Conservation (phyloP, 2,113 vertebrate genomes). For the Phasianus colchicus region DNA sequence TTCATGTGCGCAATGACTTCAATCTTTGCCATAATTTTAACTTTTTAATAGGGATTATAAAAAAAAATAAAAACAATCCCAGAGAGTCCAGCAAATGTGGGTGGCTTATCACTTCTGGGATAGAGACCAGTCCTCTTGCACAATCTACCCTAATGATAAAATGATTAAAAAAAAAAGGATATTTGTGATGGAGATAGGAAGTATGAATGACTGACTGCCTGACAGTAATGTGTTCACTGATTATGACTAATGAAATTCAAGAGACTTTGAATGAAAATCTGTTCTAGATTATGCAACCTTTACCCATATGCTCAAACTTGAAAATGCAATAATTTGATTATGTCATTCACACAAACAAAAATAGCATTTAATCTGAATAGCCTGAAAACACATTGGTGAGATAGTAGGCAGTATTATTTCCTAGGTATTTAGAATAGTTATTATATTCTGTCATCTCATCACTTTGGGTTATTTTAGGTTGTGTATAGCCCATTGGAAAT, state of each 20-base stretch:
- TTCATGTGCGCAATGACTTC: not conserved
- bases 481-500: rapidly evolving
- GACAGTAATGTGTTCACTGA: not conserved
- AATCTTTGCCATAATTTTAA: not conserved
- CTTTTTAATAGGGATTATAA: not conserved
- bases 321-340: not conserved
- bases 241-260: rapidly evolving
- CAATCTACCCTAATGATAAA: not conserved
- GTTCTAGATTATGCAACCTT: not conserved
- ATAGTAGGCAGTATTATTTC: not conserved
- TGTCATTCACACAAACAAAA: not conserved
- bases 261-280: not conserved
- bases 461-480: not conserved
- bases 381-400: not conserved
- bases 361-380: not conserved
- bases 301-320: rapidly evolving
- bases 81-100: no score
- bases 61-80: not conserved
- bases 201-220: not conserved
- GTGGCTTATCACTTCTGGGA: not conserved
- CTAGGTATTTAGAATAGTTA: not conserved
- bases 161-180: not conserved
- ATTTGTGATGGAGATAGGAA: not conserved
- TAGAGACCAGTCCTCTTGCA: not conserved
- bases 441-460: not conserved